Base-by-base conservation (phyloP, 1,140 invertebrate genomes). In the Lineus longissimus region DNA sequence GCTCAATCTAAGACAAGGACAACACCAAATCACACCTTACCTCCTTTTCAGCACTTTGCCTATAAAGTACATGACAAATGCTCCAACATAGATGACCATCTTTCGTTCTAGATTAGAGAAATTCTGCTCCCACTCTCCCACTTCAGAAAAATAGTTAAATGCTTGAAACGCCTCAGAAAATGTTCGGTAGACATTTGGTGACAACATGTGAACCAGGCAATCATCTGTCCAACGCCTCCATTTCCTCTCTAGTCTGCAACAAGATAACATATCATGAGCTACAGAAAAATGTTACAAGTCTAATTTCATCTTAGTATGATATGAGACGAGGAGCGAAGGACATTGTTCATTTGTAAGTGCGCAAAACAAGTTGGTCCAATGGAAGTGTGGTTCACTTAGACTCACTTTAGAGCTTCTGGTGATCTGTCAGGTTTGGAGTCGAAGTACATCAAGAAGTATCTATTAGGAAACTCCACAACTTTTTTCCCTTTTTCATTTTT, bases 201-300 rank as follows among this genome's bases (percentile, higher is more conserved):
- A 98, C 45, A 99, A 84, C 0, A 89, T 88, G 77, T 98, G 95
- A 0, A 98, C 93, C 11, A 97, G 85, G 55, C 90, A 88, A 55
- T 88, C 86, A 81, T 99, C 97, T 0, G 90, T 90, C 97, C 97
- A 99, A 75, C 89, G 87, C 64, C 97, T 85, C 95, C 95, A 98
- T 76, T 94, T 89, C 58, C 92, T 86, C 83, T 99, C 96, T 67
- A 92, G 88, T 40, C 93, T 95, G 65, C 36, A 66, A 71, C 45
- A 36, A 36, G 33, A 36, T 4, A 36, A 31, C 6, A 23, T 9
- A 27, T 31, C 55, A 25, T 17, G 13, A n/a, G n/a, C 17, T n/a
- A 41, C 22, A 63, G 56, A n/a, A 55, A n/a, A n/a, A n/a, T n/a
- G n/a, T n/a, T n/a, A n/a, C n/a, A n/a, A n/a, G n/a, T n/a, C n/a